phyloP scores from a whole-genome alignment of 2,113 vertebrate species.

The Athene noctua region DNA sequence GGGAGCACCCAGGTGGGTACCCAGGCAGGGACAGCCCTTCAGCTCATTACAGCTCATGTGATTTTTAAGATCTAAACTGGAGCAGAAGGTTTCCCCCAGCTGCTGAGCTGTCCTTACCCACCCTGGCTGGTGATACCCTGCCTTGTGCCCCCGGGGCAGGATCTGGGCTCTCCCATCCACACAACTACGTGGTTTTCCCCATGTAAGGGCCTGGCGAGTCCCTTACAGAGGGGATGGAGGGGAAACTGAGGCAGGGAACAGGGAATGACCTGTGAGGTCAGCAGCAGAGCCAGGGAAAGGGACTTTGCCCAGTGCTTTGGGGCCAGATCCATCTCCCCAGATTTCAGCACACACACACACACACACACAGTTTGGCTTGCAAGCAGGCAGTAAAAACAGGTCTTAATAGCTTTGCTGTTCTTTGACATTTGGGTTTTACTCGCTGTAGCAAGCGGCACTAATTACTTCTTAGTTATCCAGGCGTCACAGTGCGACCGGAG shows the following conservation, averaged over 20 bases:
- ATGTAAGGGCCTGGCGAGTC: rapidly evolving
- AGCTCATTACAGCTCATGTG: not conserved
- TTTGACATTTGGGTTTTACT: constrained; percentile 69
- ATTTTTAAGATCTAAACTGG: not conserved
- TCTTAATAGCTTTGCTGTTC: not conserved
- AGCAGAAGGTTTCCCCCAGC: not conserved
- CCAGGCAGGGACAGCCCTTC: not conserved
- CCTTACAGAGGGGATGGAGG: not conserved
- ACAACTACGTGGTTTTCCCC: rapidly evolving
- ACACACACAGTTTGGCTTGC: not conserved
- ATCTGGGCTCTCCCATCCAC: not conserved
- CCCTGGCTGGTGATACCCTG: rapidly evolving
- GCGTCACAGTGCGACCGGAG: not conserved
- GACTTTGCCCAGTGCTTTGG: rapidly evolving
- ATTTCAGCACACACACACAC: not conserved
- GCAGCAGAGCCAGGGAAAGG: not conserved
- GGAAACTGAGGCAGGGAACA: not conserved
- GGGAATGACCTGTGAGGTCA: too few species aligned
- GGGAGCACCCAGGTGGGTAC: not conserved
- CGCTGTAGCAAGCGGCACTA: constrained; percentile 45
- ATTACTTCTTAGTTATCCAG: constrained; percentile 12
- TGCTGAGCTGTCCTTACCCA: not conserved
- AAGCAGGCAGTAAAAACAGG: not conserved
- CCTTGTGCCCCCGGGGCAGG: rapidly evolving
- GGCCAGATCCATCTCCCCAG: rapidly evolving